Evolutionary conservation across 2,113 vertebrate species (phyloP).

Genomic region (Micronycteris hirsuta): DNA sequence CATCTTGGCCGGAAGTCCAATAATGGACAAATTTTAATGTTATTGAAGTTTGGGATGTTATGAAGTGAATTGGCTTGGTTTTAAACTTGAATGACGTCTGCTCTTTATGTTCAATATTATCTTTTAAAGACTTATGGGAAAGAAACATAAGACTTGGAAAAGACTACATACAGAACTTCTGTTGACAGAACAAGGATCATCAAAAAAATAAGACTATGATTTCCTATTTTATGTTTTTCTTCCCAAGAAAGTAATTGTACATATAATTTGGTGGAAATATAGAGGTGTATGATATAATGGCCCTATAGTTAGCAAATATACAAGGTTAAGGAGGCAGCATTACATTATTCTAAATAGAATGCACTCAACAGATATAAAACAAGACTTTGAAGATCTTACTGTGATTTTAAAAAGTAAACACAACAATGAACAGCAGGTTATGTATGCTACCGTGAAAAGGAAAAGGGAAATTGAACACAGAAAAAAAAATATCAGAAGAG

Average conservation of each 20-base stretch:
- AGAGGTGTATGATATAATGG: neutral
- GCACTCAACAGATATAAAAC: neutral
- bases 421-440: neutral
- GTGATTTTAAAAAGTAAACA: neutral
- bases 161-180: neutral
- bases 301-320: neutral
- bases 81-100: slow-evolving; percentile 16
- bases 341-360: neutral
- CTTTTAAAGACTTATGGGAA: neutral
- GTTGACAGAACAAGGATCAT: neutral
- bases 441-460: neutral
- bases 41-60: neutral
- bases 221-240: neutral
- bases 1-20: no score
- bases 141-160: slow-evolving; percentile 11
- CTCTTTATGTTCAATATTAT: neutral
- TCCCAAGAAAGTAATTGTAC: neutral
- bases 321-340: neutral
- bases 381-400: neutral
- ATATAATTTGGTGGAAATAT: neutral
- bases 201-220: neutral
- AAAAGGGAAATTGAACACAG: neutral
- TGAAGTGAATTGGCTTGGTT: neutral
- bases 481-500: neutral
- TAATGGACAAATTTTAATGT: neutral